Base-by-base conservation (phyloP, 1,140 invertebrate genomes). In the Ericerus pela region DNA sequence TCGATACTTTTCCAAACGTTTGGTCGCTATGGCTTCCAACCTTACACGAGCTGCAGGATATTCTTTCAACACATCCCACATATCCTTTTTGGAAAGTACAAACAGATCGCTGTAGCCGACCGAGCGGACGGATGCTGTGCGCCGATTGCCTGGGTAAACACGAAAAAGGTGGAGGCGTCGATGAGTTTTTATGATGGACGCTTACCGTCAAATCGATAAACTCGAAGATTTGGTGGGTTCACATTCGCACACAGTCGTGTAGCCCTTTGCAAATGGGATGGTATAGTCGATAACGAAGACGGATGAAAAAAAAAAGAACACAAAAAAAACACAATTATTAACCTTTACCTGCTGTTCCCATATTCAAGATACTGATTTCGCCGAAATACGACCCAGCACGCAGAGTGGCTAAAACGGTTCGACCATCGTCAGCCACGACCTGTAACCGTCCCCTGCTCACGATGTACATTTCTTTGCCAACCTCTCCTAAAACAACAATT, bases 11-110 rank as follows among this genome's bases (percentile, higher is more conserved):
- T 94, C 89, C 62, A 97, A 76, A 68, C 93, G 80, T 73, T 96
- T 96, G 61, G 94, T 90, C 38, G 94, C 94, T 62, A 97, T 96
- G 18, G 92, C 88, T 74, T 97, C 94, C n/a, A 97, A 76, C 59
- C 93, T 79, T 10, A 96, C 89, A 64, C 94, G 77, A 24, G 94
- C 94, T 2, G 92, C 89, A 2, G 94, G 95, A 75, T 97, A 97
- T 70, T 98, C 93, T 74, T 97, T 96, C 51, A 98, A 76, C 26
- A 98, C 95, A 70, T 98, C 95, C 95, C 95, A 98, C 84, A 99
- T 91, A 73, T 97, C 95, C 73, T 95, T 93, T 79, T 99, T 99
- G 67, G 88, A 93, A 51, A 99, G 80, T 63, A 96, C 93, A 75
- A 98, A 99, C 57, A 99, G 78, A 73, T 98, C 94, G 64, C 92